Percentiles rank a stretch among this genome's conserved stretches.
phyloP scores from a whole-genome alignment of 2,888 invertebrate species.

The Agrilus cyanescens region DNA sequence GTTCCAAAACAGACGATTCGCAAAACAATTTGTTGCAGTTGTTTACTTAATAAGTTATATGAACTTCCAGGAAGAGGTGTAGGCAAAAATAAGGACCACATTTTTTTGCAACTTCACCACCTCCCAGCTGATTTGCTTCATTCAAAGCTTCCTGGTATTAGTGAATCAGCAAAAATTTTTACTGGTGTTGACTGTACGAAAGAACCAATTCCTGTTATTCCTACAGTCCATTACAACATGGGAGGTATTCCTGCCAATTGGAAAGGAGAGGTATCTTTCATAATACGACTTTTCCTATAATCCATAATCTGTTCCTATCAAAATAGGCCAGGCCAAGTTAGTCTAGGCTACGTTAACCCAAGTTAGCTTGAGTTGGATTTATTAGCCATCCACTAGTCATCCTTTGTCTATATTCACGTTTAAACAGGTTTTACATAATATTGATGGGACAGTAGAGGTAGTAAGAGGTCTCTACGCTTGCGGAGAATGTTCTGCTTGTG shows the following conservation, averaged over 20 bases:
- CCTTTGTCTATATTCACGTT: neutral
- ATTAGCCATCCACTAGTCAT: conserved; percentile 24
- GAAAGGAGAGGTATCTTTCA: conserved; percentile 51
- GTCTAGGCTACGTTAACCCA: too few species aligned
- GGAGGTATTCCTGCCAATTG: conserved; percentile 57
- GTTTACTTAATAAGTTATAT: neutral
- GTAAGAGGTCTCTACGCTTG: conserved; percentile 50
- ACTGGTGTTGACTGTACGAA: conserved; percentile 53
- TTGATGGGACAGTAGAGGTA: conserved; percentile 31
- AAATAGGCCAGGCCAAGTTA: too few species aligned
- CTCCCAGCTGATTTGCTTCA: conserved; percentile 45
- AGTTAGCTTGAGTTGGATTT: too few species aligned
- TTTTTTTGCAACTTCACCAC: conserved; percentile 49
- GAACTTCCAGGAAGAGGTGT: conserved; percentile 31
- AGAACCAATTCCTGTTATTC: conserved; percentile 54
- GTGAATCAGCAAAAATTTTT: conserved; percentile 52
- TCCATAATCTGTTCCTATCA: too few species aligned
- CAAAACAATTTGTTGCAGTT: conserved; percentile 23
- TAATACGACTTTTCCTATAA: too few species aligned
- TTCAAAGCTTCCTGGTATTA: conserved; percentile 43
- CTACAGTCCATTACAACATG: conserved; percentile 62
- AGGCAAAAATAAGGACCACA: conserved; percentile 50
- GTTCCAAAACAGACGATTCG: too few species aligned
- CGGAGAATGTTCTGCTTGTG: conserved; percentile 52
- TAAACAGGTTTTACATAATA: neutral